These are phyloP conservation scores for Onchidella celtica DNA, from an alignment of 2,888 invertebrate genomes.

Conservation along the genomic window DNA sequence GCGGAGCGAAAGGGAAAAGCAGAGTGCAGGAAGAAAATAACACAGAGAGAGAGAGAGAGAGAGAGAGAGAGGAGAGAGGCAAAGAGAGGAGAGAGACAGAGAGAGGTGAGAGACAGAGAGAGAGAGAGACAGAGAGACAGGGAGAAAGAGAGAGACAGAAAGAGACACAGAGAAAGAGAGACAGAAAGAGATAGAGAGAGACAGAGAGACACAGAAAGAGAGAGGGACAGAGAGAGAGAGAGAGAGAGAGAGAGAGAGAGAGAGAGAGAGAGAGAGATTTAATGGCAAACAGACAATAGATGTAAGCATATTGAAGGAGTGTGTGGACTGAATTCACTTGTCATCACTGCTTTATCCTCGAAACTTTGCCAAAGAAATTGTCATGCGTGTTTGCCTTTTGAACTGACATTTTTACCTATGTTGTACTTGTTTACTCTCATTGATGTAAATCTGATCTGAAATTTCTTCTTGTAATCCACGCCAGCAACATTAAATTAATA, in stretches of 20 bases:
- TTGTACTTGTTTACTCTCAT: too few species aligned
- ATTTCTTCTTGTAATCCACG: too few species aligned
- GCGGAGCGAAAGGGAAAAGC: background rate
- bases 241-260: conserved; percentile 1
- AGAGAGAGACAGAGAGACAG: background rate
- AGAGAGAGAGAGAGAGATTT: conserved; percentile 1
- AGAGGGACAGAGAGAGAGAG: background rate
- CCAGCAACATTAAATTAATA: too few species aligned
- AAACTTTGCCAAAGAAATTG: too few species aligned
- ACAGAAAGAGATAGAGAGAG: background rate
- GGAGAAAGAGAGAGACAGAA: background rate
- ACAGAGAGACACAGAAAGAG: background rate
- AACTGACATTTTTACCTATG: too few species aligned
- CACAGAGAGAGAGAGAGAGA: background rate
- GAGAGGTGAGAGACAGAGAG: background rate
- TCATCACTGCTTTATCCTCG: too few species aligned
- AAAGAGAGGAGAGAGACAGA: background rate
- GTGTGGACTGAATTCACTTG: too few species aligned
- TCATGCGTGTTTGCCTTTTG: too few species aligned
- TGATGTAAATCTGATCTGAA: too few species aligned
- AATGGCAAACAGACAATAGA: background rate
- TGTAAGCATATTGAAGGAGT: background rate
- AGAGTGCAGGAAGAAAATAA: background rate
- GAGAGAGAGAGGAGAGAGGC: background rate
- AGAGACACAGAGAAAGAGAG: background rate